These are phyloP conservation scores for Synanthedon vespiformis DNA, from an alignment of 2,888 invertebrate genomes.

Conservation along the genomic window DNA sequence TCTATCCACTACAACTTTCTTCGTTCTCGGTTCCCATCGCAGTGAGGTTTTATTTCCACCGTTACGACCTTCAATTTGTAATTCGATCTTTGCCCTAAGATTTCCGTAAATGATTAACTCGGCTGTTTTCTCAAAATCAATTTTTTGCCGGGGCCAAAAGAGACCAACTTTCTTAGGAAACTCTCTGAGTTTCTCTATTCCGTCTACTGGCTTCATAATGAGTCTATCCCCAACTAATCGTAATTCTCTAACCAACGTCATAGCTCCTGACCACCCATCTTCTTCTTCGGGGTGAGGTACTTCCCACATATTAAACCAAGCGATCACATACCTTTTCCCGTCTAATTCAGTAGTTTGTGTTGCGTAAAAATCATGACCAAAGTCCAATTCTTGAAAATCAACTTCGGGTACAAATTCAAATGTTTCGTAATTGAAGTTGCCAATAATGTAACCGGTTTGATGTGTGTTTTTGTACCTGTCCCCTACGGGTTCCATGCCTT, in stretches of 20 bases:
- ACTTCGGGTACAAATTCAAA: constrained; percentile 41
- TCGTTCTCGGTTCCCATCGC: constrained; percentile 11
- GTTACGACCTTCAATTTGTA: constrained; percentile 33
- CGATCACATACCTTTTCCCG: constrained; percentile 42
- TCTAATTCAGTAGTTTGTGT: constrained; percentile 44
- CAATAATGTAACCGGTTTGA: constrained; percentile 57
- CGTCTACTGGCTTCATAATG: constrained; percentile 41
- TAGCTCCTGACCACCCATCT: constrained; percentile 57
- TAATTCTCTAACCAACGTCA: constrained; percentile 52
- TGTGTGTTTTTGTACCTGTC: constrained; percentile 49
- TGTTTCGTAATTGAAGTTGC: constrained; percentile 49
- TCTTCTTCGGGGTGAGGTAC: constrained; percentile 37
- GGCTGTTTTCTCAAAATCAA: constrained; percentile 35
- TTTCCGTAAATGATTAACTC: constrained; percentile 39
- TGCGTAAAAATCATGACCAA: constrained; percentile 62
- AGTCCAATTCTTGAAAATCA: constrained; percentile 54
- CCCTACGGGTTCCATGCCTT: constrained; percentile 45
- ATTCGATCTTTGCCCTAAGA: constrained; percentile 27
- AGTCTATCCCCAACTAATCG: constrained; percentile 31
- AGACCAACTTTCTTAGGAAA: constrained; percentile 18
- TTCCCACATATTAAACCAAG: constrained; percentile 64
- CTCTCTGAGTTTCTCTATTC: constrained; percentile 32
- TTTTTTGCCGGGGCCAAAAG: constrained; percentile 15
- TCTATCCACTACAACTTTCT: constrained; percentile 42
- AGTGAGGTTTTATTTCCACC: constrained; percentile 30